These are phyloP conservation scores for Apogon hyalosoma DNA, from an alignment of 2,797 vertebrate genomes.

Conservation along the genomic window DNA sequence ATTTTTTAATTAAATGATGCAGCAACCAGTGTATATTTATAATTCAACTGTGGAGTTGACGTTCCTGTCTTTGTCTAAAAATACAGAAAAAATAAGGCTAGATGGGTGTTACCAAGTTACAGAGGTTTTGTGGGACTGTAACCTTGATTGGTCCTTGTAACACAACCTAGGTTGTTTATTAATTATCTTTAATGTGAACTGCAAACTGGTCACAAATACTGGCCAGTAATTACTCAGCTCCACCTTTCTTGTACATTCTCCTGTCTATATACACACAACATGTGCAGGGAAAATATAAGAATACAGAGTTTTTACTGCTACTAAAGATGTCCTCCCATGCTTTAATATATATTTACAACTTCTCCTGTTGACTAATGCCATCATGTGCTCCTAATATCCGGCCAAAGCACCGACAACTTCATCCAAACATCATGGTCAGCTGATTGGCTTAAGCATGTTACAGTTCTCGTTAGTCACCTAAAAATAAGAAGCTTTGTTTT, in stretches of 20 bases:
- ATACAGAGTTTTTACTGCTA: not conserved
- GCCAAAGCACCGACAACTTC: not conserved
- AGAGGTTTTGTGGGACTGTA: not conserved
- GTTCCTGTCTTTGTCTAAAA: constrained; percentile 37
- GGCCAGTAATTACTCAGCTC: no score
- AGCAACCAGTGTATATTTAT: constrained; percentile 34
- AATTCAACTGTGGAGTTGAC: constrained; percentile 25
- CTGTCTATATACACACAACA: not conserved
- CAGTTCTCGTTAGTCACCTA: not conserved
- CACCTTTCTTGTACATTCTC: no score
- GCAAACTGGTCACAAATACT: no score
- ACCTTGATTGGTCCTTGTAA: not conserved
- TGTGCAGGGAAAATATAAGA: not conserved
- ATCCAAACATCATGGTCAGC: not conserved
- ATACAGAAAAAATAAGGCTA: constrained; percentile 1
- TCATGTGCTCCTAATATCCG: not conserved
- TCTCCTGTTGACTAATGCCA: not conserved
- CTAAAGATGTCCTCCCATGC: not conserved
- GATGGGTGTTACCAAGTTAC: constrained; percentile 10
- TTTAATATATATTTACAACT: not conserved
- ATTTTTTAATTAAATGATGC: constrained; percentile 29
- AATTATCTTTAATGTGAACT: not conserved
- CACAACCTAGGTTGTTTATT: constrained; percentile 2
- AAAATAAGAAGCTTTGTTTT: not conserved
- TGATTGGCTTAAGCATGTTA: not conserved